phyloP scores from a whole-genome alignment of 2,888 invertebrate species.

The Erebia aethiops region DNA sequence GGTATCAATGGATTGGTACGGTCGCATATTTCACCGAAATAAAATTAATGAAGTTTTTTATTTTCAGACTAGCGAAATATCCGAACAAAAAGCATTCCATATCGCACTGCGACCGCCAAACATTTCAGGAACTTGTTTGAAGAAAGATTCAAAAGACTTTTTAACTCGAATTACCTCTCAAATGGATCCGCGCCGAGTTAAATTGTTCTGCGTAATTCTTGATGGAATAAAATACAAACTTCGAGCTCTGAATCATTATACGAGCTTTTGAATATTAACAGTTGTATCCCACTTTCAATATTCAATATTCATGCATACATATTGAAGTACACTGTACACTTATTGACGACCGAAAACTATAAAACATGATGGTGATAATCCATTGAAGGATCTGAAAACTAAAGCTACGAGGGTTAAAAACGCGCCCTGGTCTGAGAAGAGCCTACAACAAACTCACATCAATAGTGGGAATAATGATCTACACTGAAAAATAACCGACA shows the following conservation, averaged over 20 bases:
- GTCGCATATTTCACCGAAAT: not conserved
- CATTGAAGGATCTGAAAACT: too few species aligned
- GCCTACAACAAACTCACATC: too few species aligned
- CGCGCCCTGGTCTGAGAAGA: too few species aligned
- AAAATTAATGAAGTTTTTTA: constrained; percentile 1
- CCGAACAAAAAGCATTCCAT: constrained; percentile 12
- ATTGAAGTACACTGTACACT: too few species aligned
- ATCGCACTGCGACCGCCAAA: constrained; percentile 7
- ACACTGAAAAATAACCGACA: too few species aligned
- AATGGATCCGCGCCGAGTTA: constrained; percentile 29
- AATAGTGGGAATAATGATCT: too few species aligned
- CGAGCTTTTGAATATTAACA: constrained; percentile 17
- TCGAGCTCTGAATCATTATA: constrained; percentile 13
- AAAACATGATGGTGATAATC: too few species aligned
- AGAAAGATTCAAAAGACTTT: constrained; percentile 30
- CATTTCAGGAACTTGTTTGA: constrained; percentile 21
- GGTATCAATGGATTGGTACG: not conserved
- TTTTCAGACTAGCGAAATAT: not conserved
- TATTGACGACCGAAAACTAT: too few species aligned
- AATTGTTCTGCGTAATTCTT: constrained; percentile 29
- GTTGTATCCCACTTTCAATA: constrained; percentile 2
- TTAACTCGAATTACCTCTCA: constrained; percentile 31
- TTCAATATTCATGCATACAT: not conserved
- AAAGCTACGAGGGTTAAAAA: too few species aligned
- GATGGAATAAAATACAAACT: constrained; percentile 29